Evolutionary conservation across 2,797 vertebrate species (phyloP).

Genomic region (Dendrocincla tyrannina): DNA sequence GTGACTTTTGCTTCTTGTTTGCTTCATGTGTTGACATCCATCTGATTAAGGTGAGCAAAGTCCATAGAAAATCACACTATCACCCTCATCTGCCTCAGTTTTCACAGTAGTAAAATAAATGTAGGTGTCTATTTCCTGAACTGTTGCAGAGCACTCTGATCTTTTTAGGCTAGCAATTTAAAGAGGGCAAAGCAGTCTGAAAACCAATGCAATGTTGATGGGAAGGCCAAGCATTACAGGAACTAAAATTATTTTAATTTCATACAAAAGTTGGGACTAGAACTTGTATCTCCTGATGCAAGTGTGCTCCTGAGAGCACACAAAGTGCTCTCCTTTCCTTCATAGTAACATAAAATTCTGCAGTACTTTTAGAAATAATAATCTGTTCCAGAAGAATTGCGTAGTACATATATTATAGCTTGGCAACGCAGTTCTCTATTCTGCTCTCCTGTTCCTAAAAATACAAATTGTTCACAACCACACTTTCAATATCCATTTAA

Average conservation of each 20-base stretch:
- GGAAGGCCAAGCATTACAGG: not conserved
- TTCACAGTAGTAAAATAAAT: not conserved
- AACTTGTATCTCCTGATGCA: not conserved
- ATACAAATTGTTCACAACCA: not conserved
- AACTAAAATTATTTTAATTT: not conserved
- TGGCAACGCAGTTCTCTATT: not conserved
- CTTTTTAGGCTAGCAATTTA: not conserved
- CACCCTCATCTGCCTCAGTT: not conserved
- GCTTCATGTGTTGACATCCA: not conserved
- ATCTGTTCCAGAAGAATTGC: not conserved
- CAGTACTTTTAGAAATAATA: not conserved
- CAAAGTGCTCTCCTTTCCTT: not conserved
- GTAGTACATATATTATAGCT: not conserved
- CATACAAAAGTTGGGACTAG: not conserved
- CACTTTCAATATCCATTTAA: slow-evolving; percentile 5
- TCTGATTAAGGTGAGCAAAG: not conserved
- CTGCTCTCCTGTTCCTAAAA: slow-evolving; percentile 23
- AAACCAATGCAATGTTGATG: not conserved
- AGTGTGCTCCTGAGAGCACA: not conserved
- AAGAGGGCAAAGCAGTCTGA: not conserved
- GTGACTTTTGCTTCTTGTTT: not conserved
- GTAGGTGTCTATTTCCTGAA: not conserved
- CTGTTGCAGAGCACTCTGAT: not conserved
- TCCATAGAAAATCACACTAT: not conserved
- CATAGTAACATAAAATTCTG: not conserved